Base-by-base conservation (phyloP, 2,113 vertebrate species). In the Melospiza georgiana region DNA sequence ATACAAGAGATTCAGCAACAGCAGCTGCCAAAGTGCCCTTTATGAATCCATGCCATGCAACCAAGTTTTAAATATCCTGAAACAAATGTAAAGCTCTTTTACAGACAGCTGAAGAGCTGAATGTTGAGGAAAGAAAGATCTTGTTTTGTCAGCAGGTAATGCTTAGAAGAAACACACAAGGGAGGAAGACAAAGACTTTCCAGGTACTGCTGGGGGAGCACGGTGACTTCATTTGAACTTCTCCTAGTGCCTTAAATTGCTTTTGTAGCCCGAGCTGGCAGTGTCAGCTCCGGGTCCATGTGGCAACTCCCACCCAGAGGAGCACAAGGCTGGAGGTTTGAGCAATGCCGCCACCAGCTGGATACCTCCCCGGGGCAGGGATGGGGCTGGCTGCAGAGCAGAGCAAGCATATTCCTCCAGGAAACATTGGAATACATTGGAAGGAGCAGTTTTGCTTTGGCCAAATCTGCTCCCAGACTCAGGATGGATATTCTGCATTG, bases 311-410 rank as follows among this genome's bases (percentile, higher is more conserved):
- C 67, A 69, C 6, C 27, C n/a, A 12, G 33, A 73, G 46, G 27
- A 58, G 71, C 28, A 9, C 46, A 8, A 1, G 41, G 48, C 74
- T 21, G 33, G 74, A 93, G 93, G 84, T 96, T 63, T 95, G 84
- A 59, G 20, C 94, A 96, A 94, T 30, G 89, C 66, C 51, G 23
- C 93, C 93, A 93, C 81, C 93, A 96, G 61, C 89, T 94, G 91
- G 91, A 66, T 68, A n/a, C 1, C 13, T 10, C 7, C 39, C 0
- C 2, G 2, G 69, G 84, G 44, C 77, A 57, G 46, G 41, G 57
- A 25, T 28, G 54, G 37, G 52, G 16, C 1, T 37, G 27, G 22
- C 37, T 55, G 21, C 4, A 24, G 23, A 43, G 30, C 43, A 69
- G 68, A 63, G 62, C 10, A 46, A 62, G 33, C 13, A 6, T 5